A percentile compares a stretch with the other conserved stretches of the same genome.
phyloP scores from a whole-genome alignment of 1,140 invertebrate genomes.

The Nasonia vitripennis region DNA sequence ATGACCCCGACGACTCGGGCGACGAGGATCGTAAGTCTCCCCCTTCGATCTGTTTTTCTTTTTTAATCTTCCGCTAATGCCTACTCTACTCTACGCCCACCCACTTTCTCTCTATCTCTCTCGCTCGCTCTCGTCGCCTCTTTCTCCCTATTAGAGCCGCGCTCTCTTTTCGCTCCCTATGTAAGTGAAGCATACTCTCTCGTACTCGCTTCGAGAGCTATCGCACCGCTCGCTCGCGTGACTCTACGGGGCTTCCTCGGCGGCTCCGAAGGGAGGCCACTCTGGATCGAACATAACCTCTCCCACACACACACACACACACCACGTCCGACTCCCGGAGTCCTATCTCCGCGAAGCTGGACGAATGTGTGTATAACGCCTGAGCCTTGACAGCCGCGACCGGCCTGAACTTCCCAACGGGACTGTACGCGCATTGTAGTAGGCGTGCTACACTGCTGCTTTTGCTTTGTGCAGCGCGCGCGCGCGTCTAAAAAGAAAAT shows the following conservation, averaged over 20 bases:
- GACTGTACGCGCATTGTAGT: neutral
- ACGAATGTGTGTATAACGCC: neutral
- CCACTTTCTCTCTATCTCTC: constrained; percentile 2
- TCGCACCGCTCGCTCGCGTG: neutral
- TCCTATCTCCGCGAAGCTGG: too few species aligned
- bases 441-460: neutral
- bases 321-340: neutral
- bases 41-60: neutral
- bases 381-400: too few species aligned
- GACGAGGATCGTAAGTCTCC: constrained; percentile 72
- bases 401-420: neutral
- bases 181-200: neutral
- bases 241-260: constrained; percentile 6
- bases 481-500: neutral
- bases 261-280: neutral
- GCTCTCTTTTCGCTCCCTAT: neutral
- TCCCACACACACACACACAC: neutral
- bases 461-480: neutral
- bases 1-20: constrained; percentile 66
- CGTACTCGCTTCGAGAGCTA: neutral
- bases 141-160: neutral
- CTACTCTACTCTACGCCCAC: neutral
- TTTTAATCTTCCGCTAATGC: neutral
- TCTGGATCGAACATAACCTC: constrained; percentile 19
- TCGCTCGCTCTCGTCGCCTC: neutral